A percentile compares a stretch with the other conserved stretches of the same genome.
Evolutionary conservation across 2,888 invertebrate species (phyloP).

Genomic region (Polymixis lichenea): DNA sequence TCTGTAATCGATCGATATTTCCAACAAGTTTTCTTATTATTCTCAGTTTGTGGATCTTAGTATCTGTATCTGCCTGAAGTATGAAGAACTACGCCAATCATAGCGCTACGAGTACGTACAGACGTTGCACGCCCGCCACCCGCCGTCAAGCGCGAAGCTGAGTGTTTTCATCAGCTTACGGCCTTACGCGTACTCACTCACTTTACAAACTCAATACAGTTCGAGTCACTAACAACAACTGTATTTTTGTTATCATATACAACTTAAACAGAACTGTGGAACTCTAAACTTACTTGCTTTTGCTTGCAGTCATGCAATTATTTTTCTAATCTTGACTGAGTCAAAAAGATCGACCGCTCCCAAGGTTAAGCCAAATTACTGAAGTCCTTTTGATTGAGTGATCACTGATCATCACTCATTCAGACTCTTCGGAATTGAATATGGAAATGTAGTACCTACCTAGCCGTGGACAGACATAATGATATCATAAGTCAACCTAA

Average conservation of each 20-base stretch:
- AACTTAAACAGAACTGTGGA: neutral
- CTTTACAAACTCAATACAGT: constrained; percentile 43
- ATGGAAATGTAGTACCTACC: neutral
- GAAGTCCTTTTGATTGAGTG: neutral
- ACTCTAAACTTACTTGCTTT: neutral
- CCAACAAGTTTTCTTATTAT: neutral
- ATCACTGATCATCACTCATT: neutral
- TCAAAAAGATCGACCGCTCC: neutral
- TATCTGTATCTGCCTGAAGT: constrained; percentile 21
- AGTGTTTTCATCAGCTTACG: constrained; percentile 70
- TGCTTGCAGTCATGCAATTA: neutral
- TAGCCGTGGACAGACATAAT: neutral
- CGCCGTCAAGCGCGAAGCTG: constrained; percentile 61
- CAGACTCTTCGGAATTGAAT: neutral
- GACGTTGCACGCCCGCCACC: constrained; percentile 44
- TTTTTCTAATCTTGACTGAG: neutral
- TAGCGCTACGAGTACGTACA: constrained; percentile 63
- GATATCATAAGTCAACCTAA: neutral
- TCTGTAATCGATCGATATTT: neutral
- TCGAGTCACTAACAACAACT: constrained; percentile 22
- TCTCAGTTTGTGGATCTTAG: constrained; percentile 11
- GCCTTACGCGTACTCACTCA: constrained; percentile 65
- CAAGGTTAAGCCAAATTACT: neutral
- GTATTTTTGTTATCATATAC: neutral
- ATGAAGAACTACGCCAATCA: constrained; percentile 60